Conservation (phyloP, 2,797 vertebrate genomes). For the Chaetodon trifasciatus region DNA sequence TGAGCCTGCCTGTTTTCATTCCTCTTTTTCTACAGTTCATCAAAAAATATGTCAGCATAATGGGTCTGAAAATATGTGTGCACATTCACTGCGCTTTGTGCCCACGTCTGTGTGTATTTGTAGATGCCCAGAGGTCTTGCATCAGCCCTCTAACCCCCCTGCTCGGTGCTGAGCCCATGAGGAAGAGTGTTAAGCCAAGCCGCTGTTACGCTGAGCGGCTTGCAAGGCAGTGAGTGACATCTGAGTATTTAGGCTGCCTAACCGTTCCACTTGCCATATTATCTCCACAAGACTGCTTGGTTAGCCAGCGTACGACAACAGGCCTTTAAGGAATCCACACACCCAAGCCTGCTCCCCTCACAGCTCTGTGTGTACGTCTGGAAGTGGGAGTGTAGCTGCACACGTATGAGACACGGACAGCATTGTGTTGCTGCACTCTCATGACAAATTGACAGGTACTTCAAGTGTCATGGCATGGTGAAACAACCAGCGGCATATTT, state of each 20-base stretch:
- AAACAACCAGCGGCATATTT: conserved; percentile 6
- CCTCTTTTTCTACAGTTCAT: neutral
- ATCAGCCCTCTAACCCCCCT: conserved; percentile 26
- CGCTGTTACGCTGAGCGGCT: neutral
- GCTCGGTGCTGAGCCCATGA: neutral
- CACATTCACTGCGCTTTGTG: neutral
- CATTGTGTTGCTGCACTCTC: neutral
- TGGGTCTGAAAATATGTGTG: neutral
- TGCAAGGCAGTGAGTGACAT: conserved; percentile 8
- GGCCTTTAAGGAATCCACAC: conserved; percentile 62
- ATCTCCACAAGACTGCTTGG: conserved; percentile 28
- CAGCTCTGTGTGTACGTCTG: conserved; percentile 15
- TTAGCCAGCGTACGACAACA: conserved; percentile 25
- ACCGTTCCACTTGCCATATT: conserved; percentile 22
- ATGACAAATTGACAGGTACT: conserved; percentile 3
- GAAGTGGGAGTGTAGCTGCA: conserved; percentile 24
- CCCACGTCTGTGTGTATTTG: neutral
- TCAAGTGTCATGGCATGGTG: neutral
- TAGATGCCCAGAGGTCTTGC: conserved; percentile 20
- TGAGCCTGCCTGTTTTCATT: neutral
- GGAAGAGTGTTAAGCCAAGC: conserved; percentile 17
- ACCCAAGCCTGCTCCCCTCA: conserved; percentile 27
- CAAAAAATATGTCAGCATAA: neutral
- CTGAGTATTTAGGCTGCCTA: conserved; percentile 21
- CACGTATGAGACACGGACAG: conserved; percentile 3